Base-by-base conservation (phyloP, 2,113 vertebrate species). In the Planiliza haematocheilus region DNA sequence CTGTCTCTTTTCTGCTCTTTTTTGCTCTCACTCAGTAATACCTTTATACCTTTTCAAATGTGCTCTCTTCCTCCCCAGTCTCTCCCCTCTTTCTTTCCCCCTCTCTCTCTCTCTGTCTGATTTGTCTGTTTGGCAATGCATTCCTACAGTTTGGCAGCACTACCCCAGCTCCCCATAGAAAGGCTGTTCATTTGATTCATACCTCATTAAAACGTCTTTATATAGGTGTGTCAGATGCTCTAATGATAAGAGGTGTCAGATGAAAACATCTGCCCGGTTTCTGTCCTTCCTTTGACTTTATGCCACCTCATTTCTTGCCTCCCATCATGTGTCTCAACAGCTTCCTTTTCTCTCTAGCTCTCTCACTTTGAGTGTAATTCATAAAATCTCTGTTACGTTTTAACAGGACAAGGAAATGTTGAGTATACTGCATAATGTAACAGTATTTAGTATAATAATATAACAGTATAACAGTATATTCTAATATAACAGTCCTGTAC, bases 131-230 rank as follows among this genome's bases (percentile, higher is more conserved):
- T 88, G 81, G 71, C 79, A 79, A 5, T 1, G 2, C 48, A 39
- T 30, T 55, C 49, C 59, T 9, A 21, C 50, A 52, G 72, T 67
- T 80, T 86, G 87, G 81, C 85, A 83, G 75, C 21, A 8, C 18
- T 41, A n/a, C 46, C 51, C n/a, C 65, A 30, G 67, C 43, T 75
- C 61, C 66, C 55, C 62, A 53, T 76, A 49, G 74, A 85, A 79
- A 74, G 30, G 34, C 63, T 69, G 66, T 69, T 84, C 52, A 70
- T 81, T 82, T 84, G 75, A 68, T 18, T 50, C 45, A 58, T 69
- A 61, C 61, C 65, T 70, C 62, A 88, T 84, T 83, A 81, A 85
- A 85, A 64, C 62, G 56, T 71, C 70, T 79, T 83, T 39, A 65
- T 84, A 66, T 65, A 30, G 1, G n/a, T 7, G 9, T 55, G 74